Base-by-base conservation (phyloP, 2,797 vertebrate genomes). In the Typhlichthys eigenmanni region DNA sequence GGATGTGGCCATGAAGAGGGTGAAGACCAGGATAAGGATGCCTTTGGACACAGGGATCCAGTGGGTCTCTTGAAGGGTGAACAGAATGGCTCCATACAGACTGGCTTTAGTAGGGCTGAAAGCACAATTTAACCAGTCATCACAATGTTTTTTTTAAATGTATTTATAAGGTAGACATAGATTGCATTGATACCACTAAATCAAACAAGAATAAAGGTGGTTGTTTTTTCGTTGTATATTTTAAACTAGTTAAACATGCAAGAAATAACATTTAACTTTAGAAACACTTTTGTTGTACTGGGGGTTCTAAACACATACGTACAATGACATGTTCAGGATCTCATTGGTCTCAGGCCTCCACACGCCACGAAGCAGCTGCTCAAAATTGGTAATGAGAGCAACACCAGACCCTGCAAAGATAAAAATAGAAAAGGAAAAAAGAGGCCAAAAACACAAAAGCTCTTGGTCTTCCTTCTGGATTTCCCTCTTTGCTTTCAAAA, bases 261-360 rank as follows among this genome's bases (percentile, higher is more conserved):
- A 24, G 2, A 11, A 3, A 53, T 53, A 24, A 53, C 11, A 11
- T 29, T 29, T 29, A 29, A 29, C 24, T 29, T 29, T 29, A 29
- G 24, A 29, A 29, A 29, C 24, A 29, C 24, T 29, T 19, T 19
- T 29, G 24, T 29, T 29, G 24, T 38, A 38, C 34, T 38, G 34
- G 34, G 34, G 34, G 7, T 38, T 12, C 24, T 11, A 68, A 62
- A 58, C 12, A n/a, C 29, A 38, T 14, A 72, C 98, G 96, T 76
- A 99, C 97, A 99, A 99, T 86, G 96, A 97, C 97, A 98, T 98
- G 74, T 89, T 95, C 80, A 98, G 93, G 78, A 98, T 89, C 89
- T 98, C 96, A 0, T 98, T 99, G 78, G 92, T 94, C 79, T 98
- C 98, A 2, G 97, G 98, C 75, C 93, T 96, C 98, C 97, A 99